phyloP scores from a whole-genome alignment of 2,797 vertebrate genomes.

The Morus bassanus region DNA sequence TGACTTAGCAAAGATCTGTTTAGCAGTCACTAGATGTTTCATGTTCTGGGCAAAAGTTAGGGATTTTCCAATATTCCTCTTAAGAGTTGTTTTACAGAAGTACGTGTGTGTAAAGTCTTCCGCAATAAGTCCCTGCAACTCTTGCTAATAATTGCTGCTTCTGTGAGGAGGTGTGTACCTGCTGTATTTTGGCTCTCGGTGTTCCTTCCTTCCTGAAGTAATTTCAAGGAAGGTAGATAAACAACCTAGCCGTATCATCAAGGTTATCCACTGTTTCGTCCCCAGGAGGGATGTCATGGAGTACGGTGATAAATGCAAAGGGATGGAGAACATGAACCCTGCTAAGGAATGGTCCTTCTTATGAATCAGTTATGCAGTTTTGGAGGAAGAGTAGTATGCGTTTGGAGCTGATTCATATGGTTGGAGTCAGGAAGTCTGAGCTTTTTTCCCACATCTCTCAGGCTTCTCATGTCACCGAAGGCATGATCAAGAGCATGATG shows the following conservation, averaged over 20 bases:
- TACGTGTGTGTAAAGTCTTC: background rate
- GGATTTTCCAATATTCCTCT: background rate
- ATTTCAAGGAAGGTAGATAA: background rate
- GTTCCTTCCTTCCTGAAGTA: background rate
- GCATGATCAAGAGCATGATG: background rate
- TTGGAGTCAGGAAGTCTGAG: constrained; percentile 1
- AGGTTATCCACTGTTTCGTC: background rate
- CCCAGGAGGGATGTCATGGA: background rate
- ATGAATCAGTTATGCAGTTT: background rate
- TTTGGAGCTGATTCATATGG: background rate
- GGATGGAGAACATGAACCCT: background rate
- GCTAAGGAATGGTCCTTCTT: background rate
- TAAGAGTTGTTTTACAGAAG: background rate
- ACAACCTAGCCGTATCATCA: background rate
- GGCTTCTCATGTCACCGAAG: background rate
- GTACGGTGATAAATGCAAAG: background rate
- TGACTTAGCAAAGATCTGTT: constrained; percentile 6
- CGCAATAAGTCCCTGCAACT: background rate
- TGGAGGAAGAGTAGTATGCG: background rate
- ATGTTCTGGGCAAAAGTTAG: constrained; percentile 9
- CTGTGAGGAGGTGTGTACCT: background rate
- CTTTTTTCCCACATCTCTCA: background rate
- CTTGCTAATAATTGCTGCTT: background rate
- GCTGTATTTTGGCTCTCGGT: background rate
- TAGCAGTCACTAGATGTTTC: constrained; percentile 10